Evolutionary conservation across 2,797 vertebrate genomes (phyloP), one percentile per base, ranked within the genome.

Genomic region (Avahi laniger): DNA sequence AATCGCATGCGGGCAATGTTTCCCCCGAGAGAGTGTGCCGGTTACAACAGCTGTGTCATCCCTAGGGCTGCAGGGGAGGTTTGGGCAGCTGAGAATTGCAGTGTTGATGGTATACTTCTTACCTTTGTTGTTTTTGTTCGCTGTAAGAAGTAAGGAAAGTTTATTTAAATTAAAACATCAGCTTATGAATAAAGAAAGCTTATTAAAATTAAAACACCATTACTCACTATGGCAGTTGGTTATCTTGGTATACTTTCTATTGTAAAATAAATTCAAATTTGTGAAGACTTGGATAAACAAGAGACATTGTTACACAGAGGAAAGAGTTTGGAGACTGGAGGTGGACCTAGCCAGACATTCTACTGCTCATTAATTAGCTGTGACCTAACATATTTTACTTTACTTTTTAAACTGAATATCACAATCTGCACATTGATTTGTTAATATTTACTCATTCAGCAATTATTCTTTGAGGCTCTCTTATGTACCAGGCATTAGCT

Each of bases 1-100:
- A 98, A 97, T 98, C 98, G 80, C 82, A 89, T 59, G 94, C 35
- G 43, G 94, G 95, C 98, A 2, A 1, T 61, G 73, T 38, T 88
- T 97, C 96, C 97, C 95, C 28, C 2, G 87, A 83, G 98, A 97
- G 61, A 41, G 3, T 30, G 70, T 89, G 93, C 94, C 95, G 94
- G 38, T 87, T 30, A 17, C 70, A 70, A 76, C 98, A 98, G 98
- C 98, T 98, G 98, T 86, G 57, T 30, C 7, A 0, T 89, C 76
- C 12, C 12, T 83, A 73, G 97, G 76, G 67, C 70, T 46, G 70
- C 35, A 91, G 79, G 81, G 48, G 82, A 65, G 73, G 7, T 8
- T 86, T 8, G 50, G 54, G 17, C 14, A 92, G 73, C 7, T 93
- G 61, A 0, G 61, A 95, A 83, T 61, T 96, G 30, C 17, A 63